Evolutionary conservation across 2,113 vertebrate species (phyloP), one percentile per base, ranked within the genome.

Genomic region (Capricornis sumatraensis): DNA sequence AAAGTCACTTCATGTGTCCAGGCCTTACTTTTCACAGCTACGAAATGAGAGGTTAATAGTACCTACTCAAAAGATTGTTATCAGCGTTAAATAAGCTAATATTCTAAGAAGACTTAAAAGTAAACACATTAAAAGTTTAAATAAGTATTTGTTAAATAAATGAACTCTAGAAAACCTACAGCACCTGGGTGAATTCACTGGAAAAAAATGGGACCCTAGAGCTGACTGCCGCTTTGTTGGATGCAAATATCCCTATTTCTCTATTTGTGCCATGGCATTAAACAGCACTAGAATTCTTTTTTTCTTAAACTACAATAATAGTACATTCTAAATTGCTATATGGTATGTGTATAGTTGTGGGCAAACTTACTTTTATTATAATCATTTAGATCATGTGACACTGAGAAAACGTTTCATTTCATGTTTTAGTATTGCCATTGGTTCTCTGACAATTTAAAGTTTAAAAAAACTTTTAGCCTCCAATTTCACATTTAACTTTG

Each of bases 401-500:
- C 81, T 84, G 85, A 74, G 23, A 95, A 86, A 93, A 78, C 10
- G 11, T 82, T 85, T 86, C 33, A 33, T 36, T 60, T 95, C 33
- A 57, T 91, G 33, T 50, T 88, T 83, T 45, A 89, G 36, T 40
- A n/a, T 93, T 60, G 8, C n/a, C 43, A 83, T 62, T 60, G 86
- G 43, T 57, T 71, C 43, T 82, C 60, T 60, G 67, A 45, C n/a
- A 91, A 33, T 83, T 89, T 57, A 71, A 79, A 43, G 30, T 82
- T 55, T 15, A 25, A 30, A 88, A 82, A 58, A 79, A 55, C 53
- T 40, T 28, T 21, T 33, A 86, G 85, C 58, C 55, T 94, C 40
- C 94, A n/a, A 52, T 91, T 91, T 93, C 58, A 89, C 82, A 78
- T 36, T 95, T 91, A 89, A 88, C 78, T 93, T 81, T 62, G 78